These are phyloP conservation scores for Bombyx mori DNA, from an alignment of 1,140 invertebrate genomes.

Conservation along the genomic window DNA sequence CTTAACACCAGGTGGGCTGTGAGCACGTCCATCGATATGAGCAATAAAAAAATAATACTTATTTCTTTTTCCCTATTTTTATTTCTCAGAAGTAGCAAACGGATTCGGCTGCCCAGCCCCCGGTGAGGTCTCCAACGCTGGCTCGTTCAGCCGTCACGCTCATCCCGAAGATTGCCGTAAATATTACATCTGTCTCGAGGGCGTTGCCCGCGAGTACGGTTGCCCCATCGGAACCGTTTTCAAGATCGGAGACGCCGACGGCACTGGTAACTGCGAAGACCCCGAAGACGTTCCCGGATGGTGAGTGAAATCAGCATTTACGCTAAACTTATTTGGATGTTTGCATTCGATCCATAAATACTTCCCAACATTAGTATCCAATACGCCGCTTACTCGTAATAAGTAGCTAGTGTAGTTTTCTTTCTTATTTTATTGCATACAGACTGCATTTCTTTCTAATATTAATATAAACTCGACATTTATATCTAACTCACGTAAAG, in stretches of 20 bases:
- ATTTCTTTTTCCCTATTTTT: slow-evolving; percentile 18
- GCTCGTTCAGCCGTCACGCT: slow-evolving; percentile 93
- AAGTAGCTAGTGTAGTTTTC: too few relatives aligned
- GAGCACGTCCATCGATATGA: too few relatives aligned
- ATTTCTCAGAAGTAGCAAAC: slow-evolving; percentile 85
- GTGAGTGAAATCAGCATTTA: slow-evolving; percentile 74
- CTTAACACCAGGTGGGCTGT: too few relatives aligned
- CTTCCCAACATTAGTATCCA: background rate
- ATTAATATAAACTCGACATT: background rate
- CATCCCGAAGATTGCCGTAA: slow-evolving; percentile 96
- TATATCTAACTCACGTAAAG: slow-evolving; percentile 6
- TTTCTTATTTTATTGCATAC: too few relatives aligned
- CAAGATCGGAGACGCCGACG: slow-evolving; percentile 92
- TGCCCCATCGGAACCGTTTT: slow-evolving; percentile 96
- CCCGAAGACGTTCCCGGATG: slow-evolving; percentile 95
- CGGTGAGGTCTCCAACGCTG: slow-evolving; percentile 83
- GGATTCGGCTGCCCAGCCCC: slow-evolving; percentile 90
- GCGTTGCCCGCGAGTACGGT: slow-evolving; percentile 91
- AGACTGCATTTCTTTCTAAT: too few relatives aligned
- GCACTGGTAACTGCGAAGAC: slow-evolving; percentile 92
- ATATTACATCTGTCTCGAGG: slow-evolving; percentile 94
- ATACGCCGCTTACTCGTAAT: too few relatives aligned
- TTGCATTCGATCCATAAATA: slow-evolving; percentile 7
- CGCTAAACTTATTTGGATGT: slow-evolving; percentile 6
- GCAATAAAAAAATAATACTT: too few relatives aligned